Conservation (phyloP, 1,140 invertebrate species). For the Drosophila chauvacae region DNA sequence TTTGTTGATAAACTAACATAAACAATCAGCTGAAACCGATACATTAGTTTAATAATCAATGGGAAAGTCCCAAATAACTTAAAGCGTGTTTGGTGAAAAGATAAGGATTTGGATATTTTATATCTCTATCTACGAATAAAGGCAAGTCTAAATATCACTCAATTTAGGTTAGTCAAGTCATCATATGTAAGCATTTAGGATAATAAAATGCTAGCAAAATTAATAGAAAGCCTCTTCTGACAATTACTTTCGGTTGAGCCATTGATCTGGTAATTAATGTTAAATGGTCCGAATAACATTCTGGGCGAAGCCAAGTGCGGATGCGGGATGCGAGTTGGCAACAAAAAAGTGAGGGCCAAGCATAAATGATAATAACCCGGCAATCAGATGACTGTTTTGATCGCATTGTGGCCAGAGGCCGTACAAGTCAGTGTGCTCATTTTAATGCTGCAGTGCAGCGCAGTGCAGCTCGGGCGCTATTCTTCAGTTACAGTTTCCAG, state of each 20-base stretch:
- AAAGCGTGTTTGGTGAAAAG: not conserved
- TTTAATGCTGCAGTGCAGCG: conserved; percentile 63
- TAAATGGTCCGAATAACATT: conserved; percentile 25
- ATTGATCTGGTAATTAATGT: conserved; percentile 1
- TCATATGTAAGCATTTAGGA: not conserved
- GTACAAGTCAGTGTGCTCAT: conserved; percentile 79
- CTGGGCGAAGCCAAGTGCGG: conserved; percentile 6
- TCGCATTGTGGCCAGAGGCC: conserved; percentile 60
- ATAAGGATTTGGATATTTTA: not conserved
- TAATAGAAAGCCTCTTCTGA: not conserved
- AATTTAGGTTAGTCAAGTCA: not conserved
- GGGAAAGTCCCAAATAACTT: conserved; percentile 1
- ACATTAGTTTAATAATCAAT: not conserved
- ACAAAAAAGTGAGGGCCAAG: conserved; percentile 35
- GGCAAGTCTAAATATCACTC: not conserved
- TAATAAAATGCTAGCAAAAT: not conserved
- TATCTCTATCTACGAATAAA: not conserved
- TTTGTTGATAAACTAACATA: too few species aligned
- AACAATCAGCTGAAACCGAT: not conserved
- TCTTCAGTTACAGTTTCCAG: conserved; percentile 71
- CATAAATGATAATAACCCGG: conserved; percentile 64
- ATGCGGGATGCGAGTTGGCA: conserved; percentile 34
- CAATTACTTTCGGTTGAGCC: conserved; percentile 7
- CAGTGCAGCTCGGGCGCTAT: conserved; percentile 33
- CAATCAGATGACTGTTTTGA: conserved; percentile 58